Percentiles rank a stretch among this genome's conserved stretches.
phyloP scores from a whole-genome alignment of 2,797 vertebrate genomes.

The Pseudochirops corinnae region DNA sequence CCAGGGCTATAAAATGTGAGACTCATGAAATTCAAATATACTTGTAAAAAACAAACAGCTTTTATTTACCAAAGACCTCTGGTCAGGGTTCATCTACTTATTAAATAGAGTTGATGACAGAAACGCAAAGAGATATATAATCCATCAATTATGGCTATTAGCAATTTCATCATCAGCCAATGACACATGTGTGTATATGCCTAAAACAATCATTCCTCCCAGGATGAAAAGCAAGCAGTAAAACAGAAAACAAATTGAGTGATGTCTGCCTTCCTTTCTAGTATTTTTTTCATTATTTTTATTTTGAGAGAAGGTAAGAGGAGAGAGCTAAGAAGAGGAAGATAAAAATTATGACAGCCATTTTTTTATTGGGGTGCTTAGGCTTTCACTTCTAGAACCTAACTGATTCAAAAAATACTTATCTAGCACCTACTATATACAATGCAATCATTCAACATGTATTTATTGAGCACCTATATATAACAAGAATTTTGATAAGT shows the following conservation, averaged over 20 bases:
- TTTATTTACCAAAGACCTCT: neutral
- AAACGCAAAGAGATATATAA: neutral
- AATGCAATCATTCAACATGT: neutral
- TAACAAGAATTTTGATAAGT: neutral
- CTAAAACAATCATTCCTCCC: neutral
- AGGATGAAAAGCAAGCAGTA: neutral
- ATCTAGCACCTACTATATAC: neutral
- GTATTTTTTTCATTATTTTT: neutral
- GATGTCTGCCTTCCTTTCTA: neutral
- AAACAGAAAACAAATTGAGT: neutral
- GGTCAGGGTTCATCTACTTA: neutral
- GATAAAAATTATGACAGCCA: neutral
- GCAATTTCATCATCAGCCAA: neutral
- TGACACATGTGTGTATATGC: neutral
- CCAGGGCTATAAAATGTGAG: neutral
- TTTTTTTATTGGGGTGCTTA: neutral
- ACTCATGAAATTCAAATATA: neutral
- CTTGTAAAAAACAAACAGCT: neutral
- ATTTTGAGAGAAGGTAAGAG: neutral
- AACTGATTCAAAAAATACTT: neutral
- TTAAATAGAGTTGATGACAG: neutral
- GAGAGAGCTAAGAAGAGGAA: neutral
- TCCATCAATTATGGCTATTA: neutral
- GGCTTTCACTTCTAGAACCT: neutral
- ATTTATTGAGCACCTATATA: neutral